Evolutionary conservation across 2,888 invertebrate species (phyloP).

Genomic region (Zelleria hepariella): DNA sequence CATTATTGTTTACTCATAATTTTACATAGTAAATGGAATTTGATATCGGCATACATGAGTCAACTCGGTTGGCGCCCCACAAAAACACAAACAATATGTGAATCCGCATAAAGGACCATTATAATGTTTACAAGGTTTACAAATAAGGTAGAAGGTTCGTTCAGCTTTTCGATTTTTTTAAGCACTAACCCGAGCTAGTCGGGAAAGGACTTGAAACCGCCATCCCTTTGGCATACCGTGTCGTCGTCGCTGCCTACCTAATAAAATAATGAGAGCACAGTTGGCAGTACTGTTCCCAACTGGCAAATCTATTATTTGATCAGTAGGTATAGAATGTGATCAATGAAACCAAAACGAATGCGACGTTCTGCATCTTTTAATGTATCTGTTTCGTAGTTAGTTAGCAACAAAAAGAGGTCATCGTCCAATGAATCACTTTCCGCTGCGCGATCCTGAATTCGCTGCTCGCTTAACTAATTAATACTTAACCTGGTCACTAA

Average conservation of each 20-base stretch:
- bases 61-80: constrained; percentile 39
- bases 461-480: not conserved
- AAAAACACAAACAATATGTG: constrained; percentile 35
- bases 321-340: too few species aligned
- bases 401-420: not conserved
- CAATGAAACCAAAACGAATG: too few species aligned
- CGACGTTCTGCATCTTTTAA: constrained; percentile 36
- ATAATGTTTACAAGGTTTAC: too few species aligned
- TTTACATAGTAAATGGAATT: constrained; percentile 26
- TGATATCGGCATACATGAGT: constrained; percentile 48
- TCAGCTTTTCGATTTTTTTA: too few species aligned
- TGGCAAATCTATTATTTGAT: too few species aligned
- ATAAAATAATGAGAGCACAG: too few species aligned
- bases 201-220: too few species aligned
- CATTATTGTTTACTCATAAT: not conserved
- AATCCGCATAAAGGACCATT: constrained; percentile 53
- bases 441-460: constrained; percentile 14
- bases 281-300: constrained; percentile 25
- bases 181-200: too few species aligned
- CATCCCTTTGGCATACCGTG: too few species aligned
- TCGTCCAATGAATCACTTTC: constrained; percentile 45
- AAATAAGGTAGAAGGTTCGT: too few species aligned
- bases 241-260: too few species aligned
- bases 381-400: not conserved
- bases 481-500: too few species aligned